Evolutionary conservation across 2,888 invertebrate genomes (phyloP), one percentile per base, ranked within the genome.

Genomic region (Lordiphosa andalusiaca): DNA sequence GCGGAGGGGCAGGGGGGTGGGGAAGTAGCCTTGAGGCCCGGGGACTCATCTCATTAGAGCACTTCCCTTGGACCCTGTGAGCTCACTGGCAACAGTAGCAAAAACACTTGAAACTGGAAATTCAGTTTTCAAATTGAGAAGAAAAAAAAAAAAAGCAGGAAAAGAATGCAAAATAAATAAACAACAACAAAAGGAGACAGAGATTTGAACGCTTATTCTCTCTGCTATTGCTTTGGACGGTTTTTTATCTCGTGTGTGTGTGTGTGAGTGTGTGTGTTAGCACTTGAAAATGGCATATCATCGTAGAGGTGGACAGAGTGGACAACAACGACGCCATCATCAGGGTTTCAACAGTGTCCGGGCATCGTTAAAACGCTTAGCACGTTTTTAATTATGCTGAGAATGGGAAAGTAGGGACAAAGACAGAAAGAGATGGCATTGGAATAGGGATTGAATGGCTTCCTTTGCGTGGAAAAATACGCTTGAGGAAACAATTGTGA

Each of bases 1-100:
- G 16, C 1, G 2, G 16, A 2, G 16, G 16, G 16, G 16, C 2
- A 2, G 16, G 30, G 10, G 35, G 13, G 12, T 13, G 38, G 12
- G n/a, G 37, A 39, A 46, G 41, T 44, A 49, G 68, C 51, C 58
- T 52, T 58, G 63, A 57, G 51, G 51, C 44, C 49, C 49, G 63
- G 58, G 66, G 66, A 55, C 75, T 64, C 81, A 85, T 85, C 77
- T 77, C 77, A 77, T 77, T 77, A 77, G 76, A 71, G 78, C 61
- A 60, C 41, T 63, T 63, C 49, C 67, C 67, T 49, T 66, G 58
- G 49, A 21, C 35, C 10, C 64, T n/a, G n/a, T n/a, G 30, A 35
- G 25, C 25, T 25, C 25, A 30, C 55, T 36, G 51, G 35, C 60
- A 60, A 73, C 76, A 66, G 85, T 68, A 69, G 80, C 83, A 39